Conservation (phyloP, 2,888 invertebrate species). For the Cephus pulcher region DNA sequence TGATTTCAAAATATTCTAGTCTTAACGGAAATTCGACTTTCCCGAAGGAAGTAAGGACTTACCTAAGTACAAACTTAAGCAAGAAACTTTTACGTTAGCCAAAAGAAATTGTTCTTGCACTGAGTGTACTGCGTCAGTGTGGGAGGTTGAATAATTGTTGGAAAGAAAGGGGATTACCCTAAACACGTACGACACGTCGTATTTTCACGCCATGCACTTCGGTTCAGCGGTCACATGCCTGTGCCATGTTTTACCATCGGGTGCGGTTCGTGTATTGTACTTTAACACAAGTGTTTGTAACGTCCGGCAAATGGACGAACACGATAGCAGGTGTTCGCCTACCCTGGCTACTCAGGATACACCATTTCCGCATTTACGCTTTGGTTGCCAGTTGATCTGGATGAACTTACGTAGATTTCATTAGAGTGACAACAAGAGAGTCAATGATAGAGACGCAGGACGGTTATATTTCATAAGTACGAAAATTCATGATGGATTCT, state of each 20-base stretch:
- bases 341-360: background rate
- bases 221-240: conserved; percentile 37
- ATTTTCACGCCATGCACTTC: conserved; percentile 35
- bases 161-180: background rate
- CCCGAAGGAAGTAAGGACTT: background rate
- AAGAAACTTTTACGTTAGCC: background rate
- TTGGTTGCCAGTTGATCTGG: background rate
- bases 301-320: conserved; percentile 29
- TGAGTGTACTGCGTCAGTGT: background rate
- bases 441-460: background rate
- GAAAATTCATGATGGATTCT: background rate
- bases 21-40: background rate
- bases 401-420: background rate
- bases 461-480: background rate
- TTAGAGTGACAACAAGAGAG: background rate
- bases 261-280: conserved; percentile 38
- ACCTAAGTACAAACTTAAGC: background rate
- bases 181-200: conserved; percentile 9
- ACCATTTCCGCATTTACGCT: background rate
- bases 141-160: background rate
- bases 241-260: conserved; percentile 27
- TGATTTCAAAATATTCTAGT: background rate
- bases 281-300: conserved; percentile 34
- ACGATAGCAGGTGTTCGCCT: background rate
- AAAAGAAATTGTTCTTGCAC: background rate